Conservation (phyloP, 1,140 invertebrate species). For the Wasmannia auropunctata region DNA sequence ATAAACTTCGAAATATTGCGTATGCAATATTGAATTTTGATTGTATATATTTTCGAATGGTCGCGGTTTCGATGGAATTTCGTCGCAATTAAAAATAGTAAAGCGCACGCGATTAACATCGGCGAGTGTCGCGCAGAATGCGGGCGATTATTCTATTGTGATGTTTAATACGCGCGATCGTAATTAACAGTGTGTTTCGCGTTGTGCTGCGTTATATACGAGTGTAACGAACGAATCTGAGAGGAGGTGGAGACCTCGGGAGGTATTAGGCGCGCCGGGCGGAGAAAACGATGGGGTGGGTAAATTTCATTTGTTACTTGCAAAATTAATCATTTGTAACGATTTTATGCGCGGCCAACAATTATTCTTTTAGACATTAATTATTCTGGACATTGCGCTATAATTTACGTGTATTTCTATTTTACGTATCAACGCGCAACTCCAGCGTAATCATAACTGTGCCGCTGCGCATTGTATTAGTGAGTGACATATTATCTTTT, state of each 20-base stretch:
- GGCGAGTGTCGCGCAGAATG: conserved; percentile 7
- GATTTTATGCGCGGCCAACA: not conserved
- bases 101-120: not conserved
- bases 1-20: not conserved
- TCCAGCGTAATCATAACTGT: not conserved
- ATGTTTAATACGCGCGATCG: conserved; percentile 5
- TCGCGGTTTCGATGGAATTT: not conserved
- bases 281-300: not conserved
- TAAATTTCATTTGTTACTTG: conserved; percentile 21
- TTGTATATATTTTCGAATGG: conserved; percentile 1
- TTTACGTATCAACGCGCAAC: not conserved
- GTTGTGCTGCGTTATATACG: not conserved
- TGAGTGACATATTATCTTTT: not conserved
- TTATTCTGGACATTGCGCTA: not conserved
- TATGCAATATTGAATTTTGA: not conserved
- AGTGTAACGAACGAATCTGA: not conserved
- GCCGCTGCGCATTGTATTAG: not conserved
- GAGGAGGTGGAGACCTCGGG: not conserved
- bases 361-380: conserved; percentile 19
- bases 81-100: not conserved
- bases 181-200: conserved; percentile 18
- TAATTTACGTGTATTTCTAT: conserved; percentile 1
- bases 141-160: conserved; percentile 3
- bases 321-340: conserved; percentile 19
- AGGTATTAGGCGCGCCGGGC: not conserved